Evolutionary conservation across 2,888 invertebrate genomes (phyloP).

Genomic region (Noctua comes): DNA sequence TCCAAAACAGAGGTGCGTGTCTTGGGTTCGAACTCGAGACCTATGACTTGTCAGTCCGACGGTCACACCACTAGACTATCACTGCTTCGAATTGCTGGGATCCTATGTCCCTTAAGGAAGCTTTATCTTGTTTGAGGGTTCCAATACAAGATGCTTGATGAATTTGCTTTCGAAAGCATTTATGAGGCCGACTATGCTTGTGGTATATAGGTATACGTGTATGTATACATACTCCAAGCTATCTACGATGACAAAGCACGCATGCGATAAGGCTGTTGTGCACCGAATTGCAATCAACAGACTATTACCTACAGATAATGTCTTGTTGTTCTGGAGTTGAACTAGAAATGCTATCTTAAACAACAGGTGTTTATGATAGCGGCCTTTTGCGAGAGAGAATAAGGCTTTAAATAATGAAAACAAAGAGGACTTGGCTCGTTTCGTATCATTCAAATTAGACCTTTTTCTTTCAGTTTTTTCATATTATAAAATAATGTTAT

Average conservation of each 20-base stretch:
- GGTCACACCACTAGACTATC: no score
- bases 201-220: no score
- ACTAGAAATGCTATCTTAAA: constrained; percentile 11
- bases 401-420: background rate
- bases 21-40: no score
- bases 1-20: no score
- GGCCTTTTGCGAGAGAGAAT: no score
- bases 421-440: background rate
- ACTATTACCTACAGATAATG: constrained; percentile 20
- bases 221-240: constrained; percentile 20
- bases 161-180: background rate
- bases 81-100: no score
- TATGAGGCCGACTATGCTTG: background rate
- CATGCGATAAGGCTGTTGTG: constrained; percentile 38
- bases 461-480: background rate
- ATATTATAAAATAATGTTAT: no score
- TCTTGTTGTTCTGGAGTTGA: background rate
- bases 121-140: background rate
- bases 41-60: no score
- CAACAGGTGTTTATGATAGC: background rate
- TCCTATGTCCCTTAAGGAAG: background rate
- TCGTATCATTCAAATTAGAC: no score
- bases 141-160: background rate
- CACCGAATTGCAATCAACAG: constrained; percentile 53
- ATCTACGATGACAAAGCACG: constrained; percentile 52